Evolutionary conservation across 2,888 invertebrate genomes (phyloP).

Genomic region (Clivina fossor): DNA sequence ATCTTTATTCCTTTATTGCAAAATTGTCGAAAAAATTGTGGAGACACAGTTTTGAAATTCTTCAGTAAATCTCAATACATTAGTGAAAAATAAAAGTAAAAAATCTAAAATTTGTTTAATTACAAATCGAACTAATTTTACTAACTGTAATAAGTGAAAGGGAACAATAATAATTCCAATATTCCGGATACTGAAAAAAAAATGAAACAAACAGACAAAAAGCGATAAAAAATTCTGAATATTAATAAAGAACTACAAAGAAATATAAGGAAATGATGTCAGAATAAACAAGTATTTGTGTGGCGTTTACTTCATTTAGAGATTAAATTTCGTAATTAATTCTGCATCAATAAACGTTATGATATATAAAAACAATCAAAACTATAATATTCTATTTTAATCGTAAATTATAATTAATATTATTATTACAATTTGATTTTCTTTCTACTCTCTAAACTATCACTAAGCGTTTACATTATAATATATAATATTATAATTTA

Average conservation of each 20-base stretch:
- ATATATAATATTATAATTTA: no score
- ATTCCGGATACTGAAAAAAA: constrained; percentile 16
- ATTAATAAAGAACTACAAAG: constrained; percentile 20
- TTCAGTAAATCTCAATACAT: background rate
- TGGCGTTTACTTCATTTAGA: constrained; percentile 10
- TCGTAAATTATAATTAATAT: no score
- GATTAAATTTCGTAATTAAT: constrained; percentile 29
- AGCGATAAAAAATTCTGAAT: constrained; percentile 22
- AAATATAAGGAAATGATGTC: constrained; percentile 28
- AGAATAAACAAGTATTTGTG: constrained; percentile 13
- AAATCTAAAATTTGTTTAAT: no score
- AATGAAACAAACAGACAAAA: no score
- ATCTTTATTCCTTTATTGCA: no score
- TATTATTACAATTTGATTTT: no score
- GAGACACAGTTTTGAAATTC: background rate
- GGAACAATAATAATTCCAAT: constrained; percentile 24
- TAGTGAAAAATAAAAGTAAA: constrained; percentile 1
- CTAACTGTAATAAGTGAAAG: constrained; percentile 26
- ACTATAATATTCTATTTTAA: no score
- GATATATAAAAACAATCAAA: no score
- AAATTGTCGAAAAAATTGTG: background rate
- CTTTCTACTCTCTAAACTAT: no score
- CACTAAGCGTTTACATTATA: no score
- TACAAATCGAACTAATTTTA: no score
- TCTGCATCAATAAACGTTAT: no score